phyloP scores from a whole-genome alignment of 1,140 invertebrate species.

The Spodoptera frugiperda region DNA sequence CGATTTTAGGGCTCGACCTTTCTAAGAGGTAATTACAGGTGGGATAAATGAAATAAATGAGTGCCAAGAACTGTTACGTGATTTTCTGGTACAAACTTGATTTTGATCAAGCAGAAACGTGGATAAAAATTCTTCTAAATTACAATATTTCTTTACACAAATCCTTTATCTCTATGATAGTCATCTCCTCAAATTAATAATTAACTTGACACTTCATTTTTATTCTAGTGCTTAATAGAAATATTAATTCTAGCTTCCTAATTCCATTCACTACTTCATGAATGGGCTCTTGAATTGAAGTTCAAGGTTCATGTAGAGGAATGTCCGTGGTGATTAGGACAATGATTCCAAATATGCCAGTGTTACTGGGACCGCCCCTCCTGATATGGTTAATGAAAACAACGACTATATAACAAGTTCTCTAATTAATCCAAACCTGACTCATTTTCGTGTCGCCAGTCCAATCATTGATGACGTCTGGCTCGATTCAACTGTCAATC shows the following conservation, averaged over 20 bases:
- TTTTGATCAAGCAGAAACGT: too few species aligned
- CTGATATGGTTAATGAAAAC: conserved; percentile 31
- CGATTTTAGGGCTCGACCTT: background rate
- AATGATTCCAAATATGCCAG: conserved; percentile 43
- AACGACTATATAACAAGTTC: conserved; percentile 16
- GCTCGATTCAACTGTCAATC: background rate
- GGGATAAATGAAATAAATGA: background rate
- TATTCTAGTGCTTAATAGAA: too few species aligned
- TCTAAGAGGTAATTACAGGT: background rate
- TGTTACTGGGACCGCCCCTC: conserved; percentile 32
- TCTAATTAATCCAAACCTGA: conserved; percentile 39
- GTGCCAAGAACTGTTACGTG: too few species aligned
- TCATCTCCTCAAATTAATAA: too few species aligned
- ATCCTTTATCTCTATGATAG: too few species aligned
- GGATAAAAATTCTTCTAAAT: too few species aligned
- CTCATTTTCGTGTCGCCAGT: conserved; percentile 4
- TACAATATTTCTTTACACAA: too few species aligned
- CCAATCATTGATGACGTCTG: background rate
- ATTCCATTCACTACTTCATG: background rate
- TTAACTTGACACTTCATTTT: too few species aligned
- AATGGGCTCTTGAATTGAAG: conserved; percentile 7
- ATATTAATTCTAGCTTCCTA: too few species aligned
- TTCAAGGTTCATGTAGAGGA: conserved; percentile 31
- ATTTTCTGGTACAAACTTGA: too few species aligned
- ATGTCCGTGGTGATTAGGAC: conserved; percentile 21